Percentiles rank a stretch among this genome's conserved stretches.
phyloP scores from a whole-genome alignment of 2,797 vertebrate species.

The Coracias cyanogaster region DNA sequence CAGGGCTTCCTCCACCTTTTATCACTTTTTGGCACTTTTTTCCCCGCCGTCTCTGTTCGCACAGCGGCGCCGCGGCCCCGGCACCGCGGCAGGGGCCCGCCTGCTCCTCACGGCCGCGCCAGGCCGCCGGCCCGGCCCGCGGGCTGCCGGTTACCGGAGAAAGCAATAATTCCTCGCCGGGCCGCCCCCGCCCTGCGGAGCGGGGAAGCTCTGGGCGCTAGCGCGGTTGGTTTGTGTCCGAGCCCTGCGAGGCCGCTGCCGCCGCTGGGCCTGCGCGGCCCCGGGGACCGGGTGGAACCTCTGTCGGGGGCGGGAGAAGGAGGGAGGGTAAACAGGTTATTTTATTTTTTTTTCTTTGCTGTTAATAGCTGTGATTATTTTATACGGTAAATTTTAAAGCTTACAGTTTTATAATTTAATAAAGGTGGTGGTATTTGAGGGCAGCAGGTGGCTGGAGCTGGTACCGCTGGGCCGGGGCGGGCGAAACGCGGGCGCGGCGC shows the following conservation, averaged over 20 bases:
- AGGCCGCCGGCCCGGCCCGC: rapidly evolving
- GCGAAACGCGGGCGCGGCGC: neutral
- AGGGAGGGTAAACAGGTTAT: rapidly evolving
- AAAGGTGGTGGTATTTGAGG: neutral
- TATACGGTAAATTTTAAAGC: constrained; percentile 49
- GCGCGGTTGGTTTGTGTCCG: neutral
- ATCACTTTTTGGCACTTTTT: constrained; percentile 29
- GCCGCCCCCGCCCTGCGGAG: neutral
- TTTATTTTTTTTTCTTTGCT: neutral
- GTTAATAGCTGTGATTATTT: constrained; percentile 39
- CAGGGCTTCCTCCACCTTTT: neutral
- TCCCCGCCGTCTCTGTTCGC: neutral
- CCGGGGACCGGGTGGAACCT: no score
- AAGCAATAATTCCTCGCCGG: constrained; percentile 49
- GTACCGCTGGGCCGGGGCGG: no score
- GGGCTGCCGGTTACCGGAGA: neutral
- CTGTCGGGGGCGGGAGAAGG: no score
- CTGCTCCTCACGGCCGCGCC: neutral
- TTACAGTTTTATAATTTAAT: constrained; percentile 52
- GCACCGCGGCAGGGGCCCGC: rapidly evolving
- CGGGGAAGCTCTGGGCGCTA: neutral
- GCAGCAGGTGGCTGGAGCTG: no score
- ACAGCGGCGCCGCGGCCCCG: neutral
- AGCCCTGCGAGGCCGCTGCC: no score
- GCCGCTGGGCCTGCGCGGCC: no score